Conservation (phyloP, 1,140 invertebrate species). For the Alviniconcha marisindica region DNA sequence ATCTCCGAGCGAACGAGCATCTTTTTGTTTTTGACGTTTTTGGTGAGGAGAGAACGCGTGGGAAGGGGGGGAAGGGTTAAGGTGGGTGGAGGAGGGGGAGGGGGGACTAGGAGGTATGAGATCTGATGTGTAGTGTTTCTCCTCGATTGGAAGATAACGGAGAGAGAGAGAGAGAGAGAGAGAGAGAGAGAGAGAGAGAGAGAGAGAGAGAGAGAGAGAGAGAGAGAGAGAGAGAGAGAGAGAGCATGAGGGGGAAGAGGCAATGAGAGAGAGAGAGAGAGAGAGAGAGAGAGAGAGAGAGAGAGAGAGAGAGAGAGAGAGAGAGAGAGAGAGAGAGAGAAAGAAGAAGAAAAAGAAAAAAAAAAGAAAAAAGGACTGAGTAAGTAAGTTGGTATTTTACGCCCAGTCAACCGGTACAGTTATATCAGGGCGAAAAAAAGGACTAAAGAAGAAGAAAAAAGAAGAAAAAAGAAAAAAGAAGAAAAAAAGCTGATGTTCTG, state of each 20-base stretch:
- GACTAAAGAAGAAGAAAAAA: too few species aligned
- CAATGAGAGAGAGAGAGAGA: background rate
- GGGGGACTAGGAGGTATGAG: too few species aligned
- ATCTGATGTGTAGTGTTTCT: too few species aligned
- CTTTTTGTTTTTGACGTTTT: too few species aligned
- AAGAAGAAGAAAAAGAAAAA: background rate
- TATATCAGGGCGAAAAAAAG: too few species aligned
- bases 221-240: constrained; percentile 36
- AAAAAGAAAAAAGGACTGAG: background rate
- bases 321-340: background rate
- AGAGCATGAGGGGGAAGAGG: constrained; percentile 32
- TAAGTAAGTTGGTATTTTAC: too few species aligned
- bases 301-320: constrained; percentile 24
- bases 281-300: constrained; percentile 31
- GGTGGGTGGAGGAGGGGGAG: background rate
- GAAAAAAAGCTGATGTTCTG: too few species aligned
- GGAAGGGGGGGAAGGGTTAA: background rate
- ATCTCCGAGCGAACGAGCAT: too few species aligned
- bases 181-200: background rate
- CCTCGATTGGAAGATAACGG: too few species aligned
- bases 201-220: constrained; percentile 3
- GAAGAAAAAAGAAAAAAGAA: too few species aligned
- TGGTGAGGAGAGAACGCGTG: background rate
- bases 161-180: constrained; percentile 19
- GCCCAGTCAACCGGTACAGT: too few species aligned